Conservation (phyloP, 2,113 vertebrate genomes). For the Pelusios castaneus region DNA sequence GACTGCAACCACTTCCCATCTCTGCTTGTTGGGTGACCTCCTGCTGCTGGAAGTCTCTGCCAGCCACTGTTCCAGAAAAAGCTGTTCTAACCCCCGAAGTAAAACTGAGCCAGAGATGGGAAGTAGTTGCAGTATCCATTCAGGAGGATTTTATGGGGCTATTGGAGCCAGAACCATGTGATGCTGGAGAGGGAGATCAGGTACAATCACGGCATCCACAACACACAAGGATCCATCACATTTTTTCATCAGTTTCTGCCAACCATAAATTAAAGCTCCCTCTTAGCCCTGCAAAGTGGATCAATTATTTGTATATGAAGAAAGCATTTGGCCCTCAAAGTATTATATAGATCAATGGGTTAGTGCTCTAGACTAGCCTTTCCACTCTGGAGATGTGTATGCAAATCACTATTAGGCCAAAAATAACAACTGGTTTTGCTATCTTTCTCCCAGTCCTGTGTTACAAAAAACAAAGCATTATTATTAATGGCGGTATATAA, state of each 20-base stretch:
- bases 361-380: slow-evolving; percentile 33
- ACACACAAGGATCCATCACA: background rate
- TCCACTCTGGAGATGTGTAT: slow-evolving; percentile 40
- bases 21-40: background rate
- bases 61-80: too few relatives aligned
- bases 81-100: too few relatives aligned
- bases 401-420: slow-evolving; percentile 57
- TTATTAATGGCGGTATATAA: slow-evolving; percentile 41
- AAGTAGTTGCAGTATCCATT: background rate
- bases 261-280: slow-evolving; percentile 56
- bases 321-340: slow-evolving; percentile 53
- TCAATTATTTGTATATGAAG: slow-evolving; percentile 45
- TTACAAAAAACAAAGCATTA: slow-evolving; percentile 60
- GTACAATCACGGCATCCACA: background rate
- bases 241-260: slow-evolving; percentile 45
- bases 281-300: slow-evolving; percentile 49
- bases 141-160: background rate
- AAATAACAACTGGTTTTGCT: slow-evolving; percentile 59
- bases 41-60: background rate
- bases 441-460: slow-evolving; percentile 51
- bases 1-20: background rate
- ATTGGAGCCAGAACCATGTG: background rate
- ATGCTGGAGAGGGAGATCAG: background rate
- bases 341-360: slow-evolving; percentile 26
- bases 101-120: background rate